These are phyloP conservation scores for Lepidothrix coronata DNA, from an alignment of 2,113 vertebrate genomes.

Conservation along the genomic window DNA sequence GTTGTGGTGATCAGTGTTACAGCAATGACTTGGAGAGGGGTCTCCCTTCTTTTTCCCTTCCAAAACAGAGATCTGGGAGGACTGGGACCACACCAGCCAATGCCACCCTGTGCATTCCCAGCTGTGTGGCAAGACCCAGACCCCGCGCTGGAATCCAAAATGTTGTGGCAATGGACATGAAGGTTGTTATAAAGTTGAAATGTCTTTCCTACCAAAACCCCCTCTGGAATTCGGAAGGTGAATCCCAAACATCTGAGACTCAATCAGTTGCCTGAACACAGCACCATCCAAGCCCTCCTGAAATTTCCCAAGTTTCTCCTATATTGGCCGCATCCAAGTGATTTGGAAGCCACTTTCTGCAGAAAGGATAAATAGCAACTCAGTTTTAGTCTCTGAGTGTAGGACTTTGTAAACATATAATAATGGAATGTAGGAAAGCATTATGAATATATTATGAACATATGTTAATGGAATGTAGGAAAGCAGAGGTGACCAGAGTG, in stretches of 20 bases:
- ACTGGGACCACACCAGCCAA: neutral
- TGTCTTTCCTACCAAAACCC: neutral
- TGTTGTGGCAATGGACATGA: neutral
- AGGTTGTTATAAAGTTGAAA: neutral
- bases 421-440: neutral
- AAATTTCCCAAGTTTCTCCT: neutral
- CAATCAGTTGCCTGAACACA: neutral
- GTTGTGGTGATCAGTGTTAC: neutral
- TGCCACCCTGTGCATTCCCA: neutral
- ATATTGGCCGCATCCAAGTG: neutral
- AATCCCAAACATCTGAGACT: neutral
- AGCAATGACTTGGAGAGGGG: neutral
- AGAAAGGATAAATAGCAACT: neutral
- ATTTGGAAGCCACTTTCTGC: neutral
- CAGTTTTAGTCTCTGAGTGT: neutral
- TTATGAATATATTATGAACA: no score
- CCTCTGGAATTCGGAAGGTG: neutral
- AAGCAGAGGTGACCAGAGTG: neutral
- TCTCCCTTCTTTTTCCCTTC: neutral
- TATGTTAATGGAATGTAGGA: neutral
- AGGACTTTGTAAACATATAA: neutral
- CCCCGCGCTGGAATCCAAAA: fast-evolving
- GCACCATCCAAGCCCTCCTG: neutral
- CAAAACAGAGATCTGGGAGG: neutral
- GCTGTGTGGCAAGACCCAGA: neutral